Base-by-base conservation (phyloP, 2,113 vertebrate species). In the Salvelinus namaycush region DNA sequence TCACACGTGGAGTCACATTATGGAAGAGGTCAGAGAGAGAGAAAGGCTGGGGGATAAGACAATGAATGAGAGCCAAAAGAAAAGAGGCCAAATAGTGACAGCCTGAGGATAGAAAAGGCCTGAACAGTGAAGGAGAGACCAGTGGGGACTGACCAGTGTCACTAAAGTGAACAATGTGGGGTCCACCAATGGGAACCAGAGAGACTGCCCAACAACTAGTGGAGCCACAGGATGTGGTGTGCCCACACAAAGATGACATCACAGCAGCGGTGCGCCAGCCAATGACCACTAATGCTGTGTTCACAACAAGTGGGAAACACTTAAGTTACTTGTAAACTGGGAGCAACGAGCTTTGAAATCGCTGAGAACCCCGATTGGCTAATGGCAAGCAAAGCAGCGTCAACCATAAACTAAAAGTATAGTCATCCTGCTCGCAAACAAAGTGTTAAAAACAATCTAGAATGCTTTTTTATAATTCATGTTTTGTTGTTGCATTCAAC, bases 1-100 rank as follows among this genome's bases (percentile, higher is more conserved):
- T 69, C 70, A 72, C 27, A 49, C 51, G 69, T 79, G 59, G 14
- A 65, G 13, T n/a, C 57, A 76, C 76, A 77, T 54, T 6, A 68
- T 4, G 26, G 59, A 62, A 34, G 59, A 71, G 3, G 3, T 2
- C 5, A 66, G 60, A 34, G 6, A 39, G 31, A 26, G 44, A n/a
- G 0, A 0, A 68, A 8, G 26, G 14, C 24, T 22, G 24, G 59
- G 4, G 39, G n/a, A 68, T n/a, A 9, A 34, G 14, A 66, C 64
- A 66, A 29, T 26, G 8, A 65, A 16, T 27, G 24, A 29, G 26
- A 66, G 65, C 24, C 14, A 57, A 27, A 68, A 7, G 31, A 34
- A 6, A 34, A 29, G 27, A 31, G 65, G 27, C 26, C 12, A 31
- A 31, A 16, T 16, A 31, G 13, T 20, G 29, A 31, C 0, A 68